These are phyloP conservation scores for Australoheros scitulus DNA, from an alignment of 2,113 vertebrate species.

Conservation along the genomic window DNA sequence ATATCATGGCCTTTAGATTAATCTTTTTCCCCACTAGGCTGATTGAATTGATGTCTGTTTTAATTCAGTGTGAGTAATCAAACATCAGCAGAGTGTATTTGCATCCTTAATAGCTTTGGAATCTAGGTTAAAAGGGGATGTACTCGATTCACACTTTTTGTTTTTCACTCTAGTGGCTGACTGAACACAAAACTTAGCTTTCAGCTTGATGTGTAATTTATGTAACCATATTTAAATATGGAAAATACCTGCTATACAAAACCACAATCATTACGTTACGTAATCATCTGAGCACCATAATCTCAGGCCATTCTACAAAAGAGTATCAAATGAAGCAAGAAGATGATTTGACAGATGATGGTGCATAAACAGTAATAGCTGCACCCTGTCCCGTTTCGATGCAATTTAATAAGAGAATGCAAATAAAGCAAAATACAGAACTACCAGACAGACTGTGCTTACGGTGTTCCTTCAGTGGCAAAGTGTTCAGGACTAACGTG, in stretches of 20 bases:
- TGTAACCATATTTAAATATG: background rate
- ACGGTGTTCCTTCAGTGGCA: background rate
- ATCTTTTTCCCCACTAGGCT: constrained; percentile 24
- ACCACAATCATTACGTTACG: background rate
- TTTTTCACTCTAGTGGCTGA: background rate
- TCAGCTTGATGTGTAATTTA: constrained; percentile 4
- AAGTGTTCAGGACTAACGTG: background rate
- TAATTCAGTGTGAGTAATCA: constrained; percentile 48
- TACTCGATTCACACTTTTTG: constrained; percentile 17
- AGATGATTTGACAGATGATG: background rate
- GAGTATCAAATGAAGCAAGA: background rate
- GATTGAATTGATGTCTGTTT: constrained; percentile 53
- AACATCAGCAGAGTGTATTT: constrained; percentile 41
- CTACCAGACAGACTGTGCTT: background rate
- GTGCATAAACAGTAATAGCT: constrained; percentile 10
- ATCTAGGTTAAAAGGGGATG: constrained; percentile 71
- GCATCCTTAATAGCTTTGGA: constrained; percentile 6
- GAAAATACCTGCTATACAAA: background rate
- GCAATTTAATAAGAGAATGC: background rate
- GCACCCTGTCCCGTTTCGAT: background rate
- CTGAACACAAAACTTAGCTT: background rate
- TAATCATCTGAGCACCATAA: background rate
- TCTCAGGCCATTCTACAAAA: background rate
- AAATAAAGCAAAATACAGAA: background rate
- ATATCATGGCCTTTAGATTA: constrained; percentile 53